Evolutionary conservation across 1,140 invertebrate species (phyloP), one percentile per base, ranked within the genome.

Genomic region (Drosophila obscura): DNA sequence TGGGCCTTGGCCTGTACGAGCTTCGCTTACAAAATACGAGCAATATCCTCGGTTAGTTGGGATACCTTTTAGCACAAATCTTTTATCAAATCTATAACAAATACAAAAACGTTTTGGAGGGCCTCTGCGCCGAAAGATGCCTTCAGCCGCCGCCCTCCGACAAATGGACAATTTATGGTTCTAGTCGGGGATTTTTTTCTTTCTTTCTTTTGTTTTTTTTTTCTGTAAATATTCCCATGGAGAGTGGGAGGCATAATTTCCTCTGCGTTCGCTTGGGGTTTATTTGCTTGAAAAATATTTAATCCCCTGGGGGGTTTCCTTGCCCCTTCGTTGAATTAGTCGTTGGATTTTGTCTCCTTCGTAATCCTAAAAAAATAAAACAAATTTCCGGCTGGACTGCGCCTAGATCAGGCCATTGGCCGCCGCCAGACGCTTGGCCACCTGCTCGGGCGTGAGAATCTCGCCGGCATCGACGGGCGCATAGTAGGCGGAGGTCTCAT

Each of bases 401-500:
- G 9, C 58, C 41, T 55, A 24, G 9, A 59, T 80, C 8, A 85
- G 53, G 26, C 46, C 48, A 61, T 90, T 90, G 0, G 87, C 84
- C 4, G 78, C 68, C 26, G 83, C 78, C 73, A 91, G 58, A 0
- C 90, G 89, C 35, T 74, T 82, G 44, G 85, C 91, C 46, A 92
- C 84, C 77, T 92, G 81, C 1, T 92, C 90, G 5, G 91, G 91
- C 0, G 91, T 91, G 4, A 92, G 52, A 7, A 92, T 91, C 91
- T 95, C 95, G 31, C 95, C 94, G 16, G 94, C 96, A 90, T 97
- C 96, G 8, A 97, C 95, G 2, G 96, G 95, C 41, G 96, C 96
- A 90, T 97, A 97, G 91, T 96, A 97, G 91, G 95, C 96, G 24
- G 96, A 97, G 84, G 95, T 94, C 84, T 97, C 96, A 81, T 97